Evolutionary conservation across 2,113 vertebrate genomes (phyloP).

Genomic region (Paradoxurus hermaphroditus): DNA sequence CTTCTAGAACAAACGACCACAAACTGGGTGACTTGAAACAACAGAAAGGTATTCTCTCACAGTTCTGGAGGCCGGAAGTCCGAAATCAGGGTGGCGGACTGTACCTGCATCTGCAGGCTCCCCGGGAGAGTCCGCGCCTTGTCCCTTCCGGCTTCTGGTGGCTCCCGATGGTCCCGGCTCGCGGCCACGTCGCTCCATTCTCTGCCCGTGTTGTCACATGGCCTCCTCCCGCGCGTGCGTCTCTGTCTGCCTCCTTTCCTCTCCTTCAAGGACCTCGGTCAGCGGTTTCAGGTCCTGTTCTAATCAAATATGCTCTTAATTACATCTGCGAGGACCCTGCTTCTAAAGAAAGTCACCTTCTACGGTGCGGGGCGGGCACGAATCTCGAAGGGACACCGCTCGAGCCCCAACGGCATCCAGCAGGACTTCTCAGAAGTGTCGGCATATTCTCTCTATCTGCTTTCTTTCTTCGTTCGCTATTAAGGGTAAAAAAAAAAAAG

Average conservation of each 20-base stretch:
- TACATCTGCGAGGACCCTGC: background rate
- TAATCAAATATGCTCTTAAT: background rate
- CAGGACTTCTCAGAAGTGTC: background rate
- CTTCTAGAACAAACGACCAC: background rate
- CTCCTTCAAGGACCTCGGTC: background rate
- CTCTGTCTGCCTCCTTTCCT: background rate
- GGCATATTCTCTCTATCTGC: background rate
- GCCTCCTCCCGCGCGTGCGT: too few relatives aligned
- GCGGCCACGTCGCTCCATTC: too few relatives aligned
- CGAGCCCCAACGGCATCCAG: accelerated
- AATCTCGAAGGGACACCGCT: background rate
- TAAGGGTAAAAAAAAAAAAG: background rate
- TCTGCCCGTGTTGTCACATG: background rate
- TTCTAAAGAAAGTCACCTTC: background rate
- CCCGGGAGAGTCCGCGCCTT: background rate
- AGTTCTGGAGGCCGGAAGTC: background rate
- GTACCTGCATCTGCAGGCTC: accelerated
- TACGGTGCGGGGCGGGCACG: background rate
- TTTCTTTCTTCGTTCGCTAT: too few relatives aligned
- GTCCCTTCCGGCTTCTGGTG: background rate
- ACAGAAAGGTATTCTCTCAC: background rate
- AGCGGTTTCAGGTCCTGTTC: background rate
- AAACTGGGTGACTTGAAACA: accelerated
- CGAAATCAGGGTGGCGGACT: background rate
- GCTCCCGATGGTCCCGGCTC: background rate